A percentile compares a stretch with the other conserved stretches of the same genome.
Conservation (phyloP, 1,140 invertebrate genomes). For the Pogonomyrmex barbatus region DNA sequence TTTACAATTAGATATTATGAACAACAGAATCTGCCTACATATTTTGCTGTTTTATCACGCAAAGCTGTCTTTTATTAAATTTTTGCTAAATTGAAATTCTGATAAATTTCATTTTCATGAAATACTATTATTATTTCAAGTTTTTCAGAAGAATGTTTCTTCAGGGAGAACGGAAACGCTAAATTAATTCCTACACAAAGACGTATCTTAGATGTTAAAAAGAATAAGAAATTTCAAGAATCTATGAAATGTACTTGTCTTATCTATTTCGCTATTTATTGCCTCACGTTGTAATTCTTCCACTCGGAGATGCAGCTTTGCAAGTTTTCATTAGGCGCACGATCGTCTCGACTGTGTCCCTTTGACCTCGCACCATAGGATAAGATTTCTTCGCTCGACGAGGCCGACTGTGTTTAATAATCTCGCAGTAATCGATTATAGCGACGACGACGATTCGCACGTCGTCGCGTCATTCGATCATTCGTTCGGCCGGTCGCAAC, state of each 20-base stretch:
- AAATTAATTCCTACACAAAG: not conserved
- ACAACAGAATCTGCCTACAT: too few species aligned
- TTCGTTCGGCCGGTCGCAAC: not conserved
- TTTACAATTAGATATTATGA: too few species aligned
- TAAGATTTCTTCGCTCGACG: slow-evolving; percentile 62
- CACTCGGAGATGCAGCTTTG: slow-evolving; percentile 1
- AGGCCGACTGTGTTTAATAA: slow-evolving; percentile 69
- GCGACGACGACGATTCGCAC: slow-evolving; percentile 58
- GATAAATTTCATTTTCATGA: not conserved
- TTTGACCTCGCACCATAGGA: slow-evolving; percentile 66
- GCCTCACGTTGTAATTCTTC: not conserved
- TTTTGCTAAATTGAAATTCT: not conserved
- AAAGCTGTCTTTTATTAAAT: not conserved
- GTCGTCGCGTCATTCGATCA: slow-evolving; percentile 24
- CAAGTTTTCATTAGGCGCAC: slow-evolving; percentile 61
- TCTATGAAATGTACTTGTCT: not conserved
- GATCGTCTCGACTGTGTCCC: slow-evolving; percentile 65
- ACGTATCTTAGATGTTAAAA: not conserved
- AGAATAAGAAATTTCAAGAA: not conserved
- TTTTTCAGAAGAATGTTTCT: not conserved
- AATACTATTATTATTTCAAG: not conserved
- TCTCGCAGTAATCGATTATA: slow-evolving; percentile 72
- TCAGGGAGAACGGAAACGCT: not conserved
- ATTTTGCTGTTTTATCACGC: too few species aligned
- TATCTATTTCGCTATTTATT: not conserved